A percentile compares a stretch with the other conserved stretches of the same genome.
phyloP scores from a whole-genome alignment of 1,140 invertebrate species.

The Chrysomallon squamiferum region DNA sequence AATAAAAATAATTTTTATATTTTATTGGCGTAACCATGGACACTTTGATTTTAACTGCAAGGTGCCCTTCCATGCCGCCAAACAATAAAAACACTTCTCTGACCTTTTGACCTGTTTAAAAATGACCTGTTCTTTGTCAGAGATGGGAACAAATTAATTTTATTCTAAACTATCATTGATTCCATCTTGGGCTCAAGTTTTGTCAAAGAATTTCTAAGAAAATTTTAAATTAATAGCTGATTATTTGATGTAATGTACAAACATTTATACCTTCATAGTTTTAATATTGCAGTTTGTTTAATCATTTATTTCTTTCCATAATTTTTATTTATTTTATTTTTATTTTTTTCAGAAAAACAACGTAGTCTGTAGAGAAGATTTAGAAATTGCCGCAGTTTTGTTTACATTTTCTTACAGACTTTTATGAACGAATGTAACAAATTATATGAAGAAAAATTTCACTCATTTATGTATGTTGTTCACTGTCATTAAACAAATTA shows the following conservation, averaged over 20 bases:
- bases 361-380: not conserved
- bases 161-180: no score
- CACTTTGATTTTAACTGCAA: not conserved
- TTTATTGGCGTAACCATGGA: slow-evolving; percentile 9
- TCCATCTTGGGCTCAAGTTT: no score
- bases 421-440: not conserved
- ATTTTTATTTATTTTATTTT: not conserved
- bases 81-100: slow-evolving; percentile 1
- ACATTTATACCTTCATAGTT: no score
- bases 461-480: not conserved
- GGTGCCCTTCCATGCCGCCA: slow-evolving; percentile 15
- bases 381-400: not conserved
- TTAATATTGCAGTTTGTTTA: no score
- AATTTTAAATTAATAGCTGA: no score
- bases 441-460: not conserved
- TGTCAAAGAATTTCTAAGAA: no score
- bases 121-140: no score
- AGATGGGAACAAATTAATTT: no score
- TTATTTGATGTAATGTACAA: no score
- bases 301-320: no score
- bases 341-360: slow-evolving; percentile 25
- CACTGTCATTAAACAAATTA: not conserved
- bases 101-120: no score
- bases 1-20: no score
- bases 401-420: not conserved